Evolutionary conservation across 2,113 vertebrate genomes (phyloP), one percentile per base, ranked within the genome.

Genomic region (Eptatretus burgeri): DNA sequence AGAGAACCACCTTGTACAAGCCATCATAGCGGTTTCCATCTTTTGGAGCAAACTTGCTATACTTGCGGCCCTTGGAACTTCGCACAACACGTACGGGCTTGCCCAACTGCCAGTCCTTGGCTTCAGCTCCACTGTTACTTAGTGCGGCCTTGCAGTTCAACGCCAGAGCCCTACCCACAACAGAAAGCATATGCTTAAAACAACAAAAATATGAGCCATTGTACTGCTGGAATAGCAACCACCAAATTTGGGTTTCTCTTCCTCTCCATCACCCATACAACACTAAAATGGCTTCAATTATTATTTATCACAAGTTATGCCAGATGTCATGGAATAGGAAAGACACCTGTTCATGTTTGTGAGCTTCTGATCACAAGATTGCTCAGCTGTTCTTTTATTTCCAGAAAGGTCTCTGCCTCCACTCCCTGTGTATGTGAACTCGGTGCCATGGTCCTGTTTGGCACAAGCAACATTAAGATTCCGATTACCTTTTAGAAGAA

Each of bases 331-430:
- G 27, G 27, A 41, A 41, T 41, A 7, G 27, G 7, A 41, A 7
- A 49, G 75, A 1, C 4, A 94, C 89, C 88, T 78, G 77, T 98
- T 98, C 81, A 87, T 98, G 66, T 98, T 91, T 68, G 86, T 93
- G 51, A 98, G 84, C 63, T 94, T 98, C 70, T 98, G 91, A 63
- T 98, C 89, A 66, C 87, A 95, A 1, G 89, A 95, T 69, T 98
- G 91, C 52, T 93, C 89, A 0, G 91, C 91, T 1, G 91, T 98
- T 50, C 89, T 80, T 51, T 98, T 98, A 74, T 98, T 98, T 51
- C 91, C 91, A 0, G 87, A 94, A 2, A 98, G 81, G 69, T 98
- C 91, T 2, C 89, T 76, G 1, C 91, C 91, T 1, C 91, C 91
- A 0, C 87, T 96, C 9, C 91, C 91, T 0, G 91, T 98, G 66